A percentile compares a stretch with the other conserved stretches of the same genome.
Evolutionary conservation across 2,113 vertebrate genomes (phyloP).

Genomic region (Tor tambroides): DNA sequence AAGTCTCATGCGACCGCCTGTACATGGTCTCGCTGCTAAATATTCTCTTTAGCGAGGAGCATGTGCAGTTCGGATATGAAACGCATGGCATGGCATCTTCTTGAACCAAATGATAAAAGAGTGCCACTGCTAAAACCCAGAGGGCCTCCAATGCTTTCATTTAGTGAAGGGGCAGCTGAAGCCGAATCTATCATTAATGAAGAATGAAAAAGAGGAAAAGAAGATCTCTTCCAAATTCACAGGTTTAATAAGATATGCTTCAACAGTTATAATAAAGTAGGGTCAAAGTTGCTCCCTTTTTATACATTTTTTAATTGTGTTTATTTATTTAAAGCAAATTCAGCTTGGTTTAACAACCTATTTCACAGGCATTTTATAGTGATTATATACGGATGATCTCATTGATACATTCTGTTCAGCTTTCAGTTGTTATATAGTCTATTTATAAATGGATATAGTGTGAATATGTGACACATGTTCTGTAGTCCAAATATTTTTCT

Average conservation of each 20-base stretch:
- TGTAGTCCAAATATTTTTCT: neutral
- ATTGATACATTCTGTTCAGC: neutral
- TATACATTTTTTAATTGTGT: neutral
- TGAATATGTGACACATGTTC: neutral
- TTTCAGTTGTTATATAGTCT: neutral
- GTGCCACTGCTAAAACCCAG: constrained; percentile 27
- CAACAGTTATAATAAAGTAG: constrained; percentile 15
- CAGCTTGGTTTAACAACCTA: neutral
- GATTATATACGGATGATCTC: neutral
- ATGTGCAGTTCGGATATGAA: neutral
- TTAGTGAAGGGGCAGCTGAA: constrained; percentile 31
- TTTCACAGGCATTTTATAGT: neutral
- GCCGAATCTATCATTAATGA: constrained; percentile 24
- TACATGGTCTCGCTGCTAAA: constrained; percentile 20
- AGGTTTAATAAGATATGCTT: constrained; percentile 16
- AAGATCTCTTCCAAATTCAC: neutral
- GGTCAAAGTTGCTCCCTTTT: constrained; percentile 3
- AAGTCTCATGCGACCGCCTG: neutral
- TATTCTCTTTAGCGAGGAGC: constrained; percentile 26
- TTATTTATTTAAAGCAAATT: constrained; percentile 24
- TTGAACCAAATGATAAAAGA: constrained; percentile 36
- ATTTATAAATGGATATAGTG: neutral
- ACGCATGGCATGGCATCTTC: constrained; percentile 34
- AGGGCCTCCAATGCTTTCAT: constrained; percentile 30
- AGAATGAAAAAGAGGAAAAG: neutral